phyloP scores from a whole-genome alignment of 1,140 invertebrate genomes.

The Drosophila bocki region DNA sequence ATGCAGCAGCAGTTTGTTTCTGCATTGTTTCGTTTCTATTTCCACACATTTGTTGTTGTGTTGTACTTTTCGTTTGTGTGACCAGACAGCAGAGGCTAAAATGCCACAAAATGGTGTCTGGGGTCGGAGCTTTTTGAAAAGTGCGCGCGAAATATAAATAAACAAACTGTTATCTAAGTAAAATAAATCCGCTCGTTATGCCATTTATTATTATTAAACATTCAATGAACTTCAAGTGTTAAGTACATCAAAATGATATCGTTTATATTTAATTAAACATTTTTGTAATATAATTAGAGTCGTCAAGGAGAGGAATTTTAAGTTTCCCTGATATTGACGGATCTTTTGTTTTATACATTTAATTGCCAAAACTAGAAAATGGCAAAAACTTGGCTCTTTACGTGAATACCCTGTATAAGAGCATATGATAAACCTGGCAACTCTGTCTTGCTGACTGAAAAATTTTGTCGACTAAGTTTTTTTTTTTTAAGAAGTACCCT shows the following conservation, averaged over 20 bases:
- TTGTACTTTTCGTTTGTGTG: constrained; percentile 11
- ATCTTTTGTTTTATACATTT: not conserved
- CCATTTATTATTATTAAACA: not conserved
- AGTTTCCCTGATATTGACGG: not conserved
- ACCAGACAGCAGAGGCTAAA: not conserved
- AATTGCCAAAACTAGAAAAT: not conserved
- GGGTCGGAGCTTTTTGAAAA: not conserved
- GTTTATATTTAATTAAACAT: no score
- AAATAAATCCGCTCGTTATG: not conserved
- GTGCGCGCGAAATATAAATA: not conserved
- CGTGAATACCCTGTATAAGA: not conserved
- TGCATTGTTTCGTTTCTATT: constrained; percentile 47
- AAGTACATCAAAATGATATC: no score
- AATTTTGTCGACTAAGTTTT: not conserved
- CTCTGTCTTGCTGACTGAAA: not conserved
- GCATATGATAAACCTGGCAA: not conserved
- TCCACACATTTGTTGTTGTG: constrained; percentile 41
- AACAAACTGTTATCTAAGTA: not conserved
- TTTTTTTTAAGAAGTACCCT: not conserved
- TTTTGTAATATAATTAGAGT: no score
- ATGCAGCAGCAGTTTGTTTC: constrained; percentile 30
- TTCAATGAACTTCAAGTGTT: not conserved
- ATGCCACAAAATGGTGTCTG: not conserved
- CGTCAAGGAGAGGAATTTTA: not conserved
- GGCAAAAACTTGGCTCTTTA: no score